Percentiles rank a stretch among this genome's conserved stretches.
Conservation (phyloP, 2,113 vertebrate genomes). For the Rattus norvegicus region DNA sequence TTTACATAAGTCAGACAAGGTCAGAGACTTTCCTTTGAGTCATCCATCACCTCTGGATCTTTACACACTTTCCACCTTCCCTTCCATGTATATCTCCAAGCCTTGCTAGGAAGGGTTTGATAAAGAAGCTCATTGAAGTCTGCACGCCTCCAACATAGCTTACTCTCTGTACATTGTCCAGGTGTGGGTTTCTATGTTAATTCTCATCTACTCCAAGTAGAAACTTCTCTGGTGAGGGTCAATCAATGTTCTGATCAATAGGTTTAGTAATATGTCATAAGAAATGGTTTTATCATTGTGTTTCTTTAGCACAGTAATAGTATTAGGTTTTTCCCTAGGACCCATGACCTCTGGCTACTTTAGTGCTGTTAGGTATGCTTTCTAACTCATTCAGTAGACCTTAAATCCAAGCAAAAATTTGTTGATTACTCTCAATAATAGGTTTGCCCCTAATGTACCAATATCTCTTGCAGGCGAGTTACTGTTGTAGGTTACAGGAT, state of each 20-base stretch:
- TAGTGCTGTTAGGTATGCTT: not conserved
- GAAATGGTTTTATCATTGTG: not conserved
- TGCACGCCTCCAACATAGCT: not conserved
- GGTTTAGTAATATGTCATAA: too few relatives aligned
- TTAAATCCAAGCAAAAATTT: not conserved
- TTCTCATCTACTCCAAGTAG: not conserved
- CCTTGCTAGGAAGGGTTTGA: not conserved
- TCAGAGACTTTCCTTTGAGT: not conserved
- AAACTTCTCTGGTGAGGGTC: not conserved
- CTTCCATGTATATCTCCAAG: not conserved
- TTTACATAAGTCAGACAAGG: not conserved
- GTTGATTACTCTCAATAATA: not conserved
- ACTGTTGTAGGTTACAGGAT: not conserved
- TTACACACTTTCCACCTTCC: not conserved
- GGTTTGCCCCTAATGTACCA: not conserved
- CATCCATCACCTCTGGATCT: not conserved
- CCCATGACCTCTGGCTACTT: not conserved
- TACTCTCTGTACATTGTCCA: not conserved
- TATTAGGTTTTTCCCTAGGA: not conserved
- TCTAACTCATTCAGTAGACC: not conserved
- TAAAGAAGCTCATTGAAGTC: not conserved
- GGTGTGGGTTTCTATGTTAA: not conserved
- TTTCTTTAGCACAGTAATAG: not conserved
- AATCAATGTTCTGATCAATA: not conserved
- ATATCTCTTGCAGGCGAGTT: not conserved